Evolutionary conservation across 2,888 invertebrate species (phyloP).

Genomic region (Tanypteryx hageni): DNA sequence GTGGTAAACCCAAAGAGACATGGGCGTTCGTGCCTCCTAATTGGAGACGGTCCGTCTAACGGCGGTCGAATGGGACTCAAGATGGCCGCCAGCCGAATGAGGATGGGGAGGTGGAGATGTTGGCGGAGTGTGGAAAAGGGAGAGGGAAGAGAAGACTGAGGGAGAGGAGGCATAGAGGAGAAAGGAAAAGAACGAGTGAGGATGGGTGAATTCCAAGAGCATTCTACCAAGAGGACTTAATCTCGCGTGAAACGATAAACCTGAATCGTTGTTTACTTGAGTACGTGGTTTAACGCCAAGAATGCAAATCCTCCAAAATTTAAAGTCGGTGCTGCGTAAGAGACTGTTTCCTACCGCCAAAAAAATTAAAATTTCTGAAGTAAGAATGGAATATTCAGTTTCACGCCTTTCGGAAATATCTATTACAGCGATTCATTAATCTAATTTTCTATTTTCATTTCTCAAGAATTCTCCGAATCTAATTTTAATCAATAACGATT

Average conservation of each 20-base stretch:
- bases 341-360: too few species aligned
- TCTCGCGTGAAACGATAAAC: background rate
- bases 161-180: background rate
- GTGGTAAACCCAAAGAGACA: constrained; percentile 31
- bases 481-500: too few species aligned
- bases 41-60: constrained; percentile 49
- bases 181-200: background rate
- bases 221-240: background rate
- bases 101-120: background rate
- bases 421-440: too few species aligned
- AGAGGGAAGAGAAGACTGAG: background rate
- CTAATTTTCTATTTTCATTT: too few species aligned
- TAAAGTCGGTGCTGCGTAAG: too few species aligned
- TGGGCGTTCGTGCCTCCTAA: constrained; percentile 55
- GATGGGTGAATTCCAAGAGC: constrained; percentile 7
- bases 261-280: constrained; percentile 1
- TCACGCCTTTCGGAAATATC: too few species aligned
- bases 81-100: constrained; percentile 49
- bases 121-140: background rate
- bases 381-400: too few species aligned
- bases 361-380: too few species aligned
- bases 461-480: too few species aligned
- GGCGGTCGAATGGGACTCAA: constrained; percentile 47
- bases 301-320: background rate
- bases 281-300: background rate